Evolutionary conservation across 2,888 invertebrate genomes (phyloP), one percentile per base, ranked within the genome.

Genomic region (Catocala nupta): DNA sequence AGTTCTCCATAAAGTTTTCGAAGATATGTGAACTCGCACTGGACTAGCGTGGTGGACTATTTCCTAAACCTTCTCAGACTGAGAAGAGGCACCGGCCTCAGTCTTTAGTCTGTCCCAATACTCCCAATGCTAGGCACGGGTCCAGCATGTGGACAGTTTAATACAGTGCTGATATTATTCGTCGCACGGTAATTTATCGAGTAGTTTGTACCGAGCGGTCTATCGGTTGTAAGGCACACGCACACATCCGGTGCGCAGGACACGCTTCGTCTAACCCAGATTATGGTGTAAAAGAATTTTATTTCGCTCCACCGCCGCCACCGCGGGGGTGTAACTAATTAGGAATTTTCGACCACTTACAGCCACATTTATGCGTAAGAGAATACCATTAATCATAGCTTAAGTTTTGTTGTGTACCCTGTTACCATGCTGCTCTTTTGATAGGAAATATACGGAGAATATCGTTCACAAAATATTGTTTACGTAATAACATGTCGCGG

Each of bases 261-360:
- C 81, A 83, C 77, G 83, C 79, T 81, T 79, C 75, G 83, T 83
- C 81, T 82, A 83, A 82, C 83, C 80, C 78, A 82, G 85, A 86
- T 86, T 85, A 82, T 82, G 75, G 57, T 69, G 71, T 75, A 68
- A 73, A 81, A 81, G 81, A 81, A 81, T 84, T 80, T 79, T 81
- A 78, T 75, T 80, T 65, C 59, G 34, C 68, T 53, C 58, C 59
- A 25, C 16, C 50, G 61, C 63, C 59, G 36, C 36, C 36, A 39
- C 36, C 4, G 6, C 36, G 36, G 81, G 82, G 82, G 84, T 82
- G 83, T 73, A 81, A 71, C 84, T 81, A 89, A 89, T 87, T 83
- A 72, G 79, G 81, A 81, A 87, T 85, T 84, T 85, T 81, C 73
- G 73, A 73, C 73, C 73, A 72, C 71, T 71, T 68, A 71, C 64